These are phyloP conservation scores for Tupiocoris notatus DNA, from an alignment of 2,888 invertebrate genomes.

Conservation along the genomic window DNA sequence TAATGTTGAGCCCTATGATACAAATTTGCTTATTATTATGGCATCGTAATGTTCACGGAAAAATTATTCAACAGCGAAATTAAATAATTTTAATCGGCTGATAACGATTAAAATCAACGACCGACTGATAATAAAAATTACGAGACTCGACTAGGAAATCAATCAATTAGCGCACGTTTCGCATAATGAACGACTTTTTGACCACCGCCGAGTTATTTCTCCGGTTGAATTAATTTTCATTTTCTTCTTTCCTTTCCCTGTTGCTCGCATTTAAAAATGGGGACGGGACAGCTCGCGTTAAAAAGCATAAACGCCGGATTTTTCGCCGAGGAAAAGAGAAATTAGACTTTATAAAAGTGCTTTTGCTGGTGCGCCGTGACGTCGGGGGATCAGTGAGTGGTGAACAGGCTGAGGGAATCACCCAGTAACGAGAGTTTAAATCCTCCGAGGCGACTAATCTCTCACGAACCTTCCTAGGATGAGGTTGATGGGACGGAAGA, in stretches of 20 bases:
- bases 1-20: no score
- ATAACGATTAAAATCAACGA: no score
- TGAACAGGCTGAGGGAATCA: neutral
- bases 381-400: neutral
- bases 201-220: no score
- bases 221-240: no score
- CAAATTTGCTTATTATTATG: no score
- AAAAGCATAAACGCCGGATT: conserved; percentile 21
- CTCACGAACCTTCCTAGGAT: conserved; percentile 28
- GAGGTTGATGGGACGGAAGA: conserved; percentile 3
- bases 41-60: no score
- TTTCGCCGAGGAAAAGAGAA: conserved; percentile 11
- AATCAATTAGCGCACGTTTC: no score
- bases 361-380: neutral
- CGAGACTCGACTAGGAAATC: no score
- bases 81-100: no score
- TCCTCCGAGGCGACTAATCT: conserved; percentile 21
- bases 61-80: no score
- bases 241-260: neutral
- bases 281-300: conserved; percentile 4
- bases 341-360: conserved; percentile 33
- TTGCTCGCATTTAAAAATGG: neutral
- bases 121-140: no score
- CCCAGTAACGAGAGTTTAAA: conserved; percentile 29
- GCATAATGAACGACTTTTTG: no score